Evolutionary conservation across 2,888 invertebrate genomes (phyloP).

Genomic region (Phragmatobia fuliginosa): DNA sequence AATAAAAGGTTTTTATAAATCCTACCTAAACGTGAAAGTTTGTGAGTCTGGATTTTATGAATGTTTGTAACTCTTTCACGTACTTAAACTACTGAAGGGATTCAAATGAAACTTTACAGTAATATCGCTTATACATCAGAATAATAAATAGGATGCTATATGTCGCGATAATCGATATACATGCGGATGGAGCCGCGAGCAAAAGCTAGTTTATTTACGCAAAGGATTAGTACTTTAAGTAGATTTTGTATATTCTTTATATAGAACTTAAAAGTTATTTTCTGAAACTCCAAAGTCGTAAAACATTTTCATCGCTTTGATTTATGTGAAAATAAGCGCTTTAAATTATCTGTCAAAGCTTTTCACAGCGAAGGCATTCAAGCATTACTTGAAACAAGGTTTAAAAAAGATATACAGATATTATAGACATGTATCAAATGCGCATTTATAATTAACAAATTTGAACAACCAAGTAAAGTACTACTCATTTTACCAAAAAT

Average conservation of each 20-base stretch:
- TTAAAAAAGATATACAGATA: neutral
- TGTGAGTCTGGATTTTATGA: too few species aligned
- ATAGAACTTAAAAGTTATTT: neutral
- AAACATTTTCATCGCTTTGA: neutral
- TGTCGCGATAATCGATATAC: too few species aligned
- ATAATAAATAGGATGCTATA: too few species aligned
- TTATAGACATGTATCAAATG: neutral
- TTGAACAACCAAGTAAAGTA: neutral
- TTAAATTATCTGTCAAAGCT: neutral
- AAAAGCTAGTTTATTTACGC: neutral
- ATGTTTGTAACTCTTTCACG: too few species aligned
- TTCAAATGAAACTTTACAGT: too few species aligned
- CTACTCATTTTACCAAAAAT: neutral
- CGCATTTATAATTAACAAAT: neutral
- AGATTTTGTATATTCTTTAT: neutral
- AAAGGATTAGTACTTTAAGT: neutral
- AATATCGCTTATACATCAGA: too few species aligned
- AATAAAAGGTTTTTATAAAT: neutral
- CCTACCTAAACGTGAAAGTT: too few species aligned
- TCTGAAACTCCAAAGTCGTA: neutral
- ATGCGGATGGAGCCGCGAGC: too few species aligned
- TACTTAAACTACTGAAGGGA: too few species aligned
- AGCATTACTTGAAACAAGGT: neutral
- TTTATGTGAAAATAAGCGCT: neutral
- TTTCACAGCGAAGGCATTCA: neutral